Evolutionary conservation across 2,797 vertebrate species (phyloP), one percentile per base, ranked within the genome.

Genomic region (Chelonia mydas): DNA sequence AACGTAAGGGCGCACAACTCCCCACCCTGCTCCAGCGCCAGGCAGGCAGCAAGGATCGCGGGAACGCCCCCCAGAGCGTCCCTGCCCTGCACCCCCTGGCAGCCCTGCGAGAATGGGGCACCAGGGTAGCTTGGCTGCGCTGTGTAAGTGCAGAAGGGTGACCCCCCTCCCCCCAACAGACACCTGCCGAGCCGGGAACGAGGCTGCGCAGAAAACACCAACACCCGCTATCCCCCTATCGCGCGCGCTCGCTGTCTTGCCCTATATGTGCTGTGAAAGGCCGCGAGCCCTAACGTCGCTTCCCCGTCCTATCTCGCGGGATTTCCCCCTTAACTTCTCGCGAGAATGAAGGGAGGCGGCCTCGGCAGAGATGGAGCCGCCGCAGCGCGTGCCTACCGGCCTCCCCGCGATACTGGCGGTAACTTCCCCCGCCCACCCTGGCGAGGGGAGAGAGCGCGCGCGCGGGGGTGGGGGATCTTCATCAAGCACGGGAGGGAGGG

Each of bases 241-340:
- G 7, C 21, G 3, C 21, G 3, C 53, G 8, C 54, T 23, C 21
- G 12, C 27, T 2, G 11, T 31, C 61, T 10, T 7, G 8, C 9
- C 13, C n/a, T 11, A 5, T 11, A 37, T 9, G 10, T 1, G 33
- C 7, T 2, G 33, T 19, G 15, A n/a, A 17, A 17, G 0, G 17
- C 65, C 65, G n/a, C 17, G 65, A n/a, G 61, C 33, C 9, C 61
- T 2, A 9, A 9, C 61, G 33, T 13, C 33, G 7, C 33, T 65
- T 17, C 7, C 12, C 3, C 15, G 16, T 17, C 61, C 5, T 12
- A 25, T 78, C 76, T 49, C 76, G 76, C 76, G 45, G 16, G 76
- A 78, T 6, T 13, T 28, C 41, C 23, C 15, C 25, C 7, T 23
- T 13, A 5, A 16, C 21, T 13, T 78, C 76, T 78, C 76, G 76